phyloP scores from a whole-genome alignment of 2,113 vertebrate genomes.

The Leucopsar rothschildi region DNA sequence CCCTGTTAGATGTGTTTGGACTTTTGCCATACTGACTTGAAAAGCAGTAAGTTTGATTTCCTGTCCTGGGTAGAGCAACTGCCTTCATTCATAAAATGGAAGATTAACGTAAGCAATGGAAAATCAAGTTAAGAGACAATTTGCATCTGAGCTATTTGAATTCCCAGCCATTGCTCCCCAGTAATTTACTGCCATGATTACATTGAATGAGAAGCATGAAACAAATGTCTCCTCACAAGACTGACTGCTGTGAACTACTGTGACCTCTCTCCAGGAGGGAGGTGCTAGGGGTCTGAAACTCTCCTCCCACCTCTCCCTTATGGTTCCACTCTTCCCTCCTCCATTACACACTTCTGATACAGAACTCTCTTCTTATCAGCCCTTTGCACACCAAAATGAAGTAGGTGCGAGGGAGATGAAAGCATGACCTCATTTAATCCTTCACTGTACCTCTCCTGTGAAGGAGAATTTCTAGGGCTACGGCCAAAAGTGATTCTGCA shows the following conservation, averaged over 20 bases:
- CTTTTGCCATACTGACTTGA: conserved; percentile 63
- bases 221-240: neutral
- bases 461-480: neutral
- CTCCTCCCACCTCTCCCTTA: neutral
- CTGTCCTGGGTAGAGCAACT: conserved; percentile 26
- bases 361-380: neutral
- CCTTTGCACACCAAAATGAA: neutral
- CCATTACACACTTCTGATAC: neutral
- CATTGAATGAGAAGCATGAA: neutral
- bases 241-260: neutral
- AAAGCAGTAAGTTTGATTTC: conserved; percentile 62
- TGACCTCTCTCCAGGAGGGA: neutral
- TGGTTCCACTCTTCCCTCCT: neutral
- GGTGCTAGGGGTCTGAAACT: neutral
- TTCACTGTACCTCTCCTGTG: neutral
- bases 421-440: neutral
- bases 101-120: neutral
- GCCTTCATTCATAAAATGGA: conserved; percentile 32
- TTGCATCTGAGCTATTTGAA: neutral
- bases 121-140: neutral
- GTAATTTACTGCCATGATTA: neutral
- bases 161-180: neutral
- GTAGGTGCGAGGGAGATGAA: neutral
- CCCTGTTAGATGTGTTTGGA: conserved; percentile 64
- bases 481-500: neutral